Percentiles rank a stretch among this genome's conserved stretches.
These are phyloP conservation scores for Pipa parva DNA, from an alignment of 2,113 vertebrate species.

Conservation along the genomic window DNA sequence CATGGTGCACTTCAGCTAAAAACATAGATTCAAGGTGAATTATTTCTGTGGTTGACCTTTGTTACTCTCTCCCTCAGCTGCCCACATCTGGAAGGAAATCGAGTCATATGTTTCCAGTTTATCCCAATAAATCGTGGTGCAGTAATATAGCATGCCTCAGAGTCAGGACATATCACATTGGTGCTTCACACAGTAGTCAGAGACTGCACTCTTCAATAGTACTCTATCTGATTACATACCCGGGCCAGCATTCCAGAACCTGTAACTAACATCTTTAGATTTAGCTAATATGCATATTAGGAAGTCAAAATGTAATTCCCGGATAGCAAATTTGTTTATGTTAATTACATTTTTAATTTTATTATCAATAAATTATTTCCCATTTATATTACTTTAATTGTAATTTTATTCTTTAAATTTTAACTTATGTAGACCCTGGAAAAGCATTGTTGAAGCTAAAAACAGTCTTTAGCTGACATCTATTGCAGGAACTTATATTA, in stretches of 20 bases:
- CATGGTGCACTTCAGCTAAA: constrained; percentile 22
- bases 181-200: constrained; percentile 29
- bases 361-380: too few species aligned
- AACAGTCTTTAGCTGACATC: too few species aligned
- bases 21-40: constrained; percentile 18
- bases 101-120: constrained; percentile 33
- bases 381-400: too few species aligned
- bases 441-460: too few species aligned
- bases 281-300: constrained; percentile 27
- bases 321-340: constrained; percentile 3
- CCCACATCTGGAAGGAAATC: constrained; percentile 41
- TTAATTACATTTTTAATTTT: too few species aligned
- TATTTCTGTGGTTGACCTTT: constrained; percentile 31
- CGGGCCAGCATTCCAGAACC: constrained; percentile 11
- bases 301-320: not conserved
- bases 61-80: constrained; percentile 20
- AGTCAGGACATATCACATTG: constrained; percentile 28
- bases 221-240: constrained; percentile 10
- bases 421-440: too few species aligned
- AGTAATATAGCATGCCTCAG: constrained; percentile 21
- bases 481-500: too few species aligned
- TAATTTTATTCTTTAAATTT: too few species aligned
- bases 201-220: constrained; percentile 20
- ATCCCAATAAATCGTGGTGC: constrained; percentile 33
- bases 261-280: constrained; percentile 10